Evolutionary conservation across 2,113 vertebrate genomes (phyloP), one percentile per base, ranked within the genome.

Genomic region (Otocyon megalotis): DNA sequence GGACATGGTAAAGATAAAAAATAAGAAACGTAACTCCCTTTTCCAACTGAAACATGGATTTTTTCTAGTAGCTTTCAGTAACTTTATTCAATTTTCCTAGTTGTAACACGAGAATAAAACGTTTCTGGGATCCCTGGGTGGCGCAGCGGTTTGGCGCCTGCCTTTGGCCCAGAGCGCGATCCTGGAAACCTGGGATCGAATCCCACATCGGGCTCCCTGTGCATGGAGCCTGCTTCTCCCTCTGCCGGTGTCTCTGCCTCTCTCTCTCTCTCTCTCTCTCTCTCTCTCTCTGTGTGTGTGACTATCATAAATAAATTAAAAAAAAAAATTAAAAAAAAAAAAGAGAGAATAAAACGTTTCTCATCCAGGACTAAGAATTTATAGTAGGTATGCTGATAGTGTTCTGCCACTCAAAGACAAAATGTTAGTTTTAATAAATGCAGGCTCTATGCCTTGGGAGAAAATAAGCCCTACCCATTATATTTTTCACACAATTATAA

Each of bases 91-190:
- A 80, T 89, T 93, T 91, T 86, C 54, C 54, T 76, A 74, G 19
- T 80, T 95, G 13, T 84, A 93, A 97, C 94, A 87, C 35, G 12
- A 62, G 17, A 96, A 95, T 94, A 30, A 96, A 87, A 96, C 58
- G 8, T 58, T 85, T 56, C 76, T 85, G n/a, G n/a, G n/a, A n/a
- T n/a, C n/a, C n/a, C n/a, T n/a, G n/a, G n/a, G n/a, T n/a, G n/a
- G n/a, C n/a, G n/a, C n/a, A n/a, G n/a, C n/a, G n/a, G n/a, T n/a
- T n/a, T n/a, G n/a, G n/a, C n/a, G n/a, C n/a, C n/a, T n/a, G n/a
- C n/a, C n/a, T n/a, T n/a, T n/a, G n/a, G n/a, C n/a, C n/a, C n/a
- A n/a, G n/a, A n/a, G n/a, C n/a, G n/a, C n/a, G n/a, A n/a, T n/a
- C n/a, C n/a, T n/a, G n/a, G n/a, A n/a, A n/a, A n/a, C n/a, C n/a